Percentiles rank a stretch among this genome's conserved stretches.
phyloP scores from a whole-genome alignment of 2,797 vertebrate genomes.

The Hydrophis major region DNA sequence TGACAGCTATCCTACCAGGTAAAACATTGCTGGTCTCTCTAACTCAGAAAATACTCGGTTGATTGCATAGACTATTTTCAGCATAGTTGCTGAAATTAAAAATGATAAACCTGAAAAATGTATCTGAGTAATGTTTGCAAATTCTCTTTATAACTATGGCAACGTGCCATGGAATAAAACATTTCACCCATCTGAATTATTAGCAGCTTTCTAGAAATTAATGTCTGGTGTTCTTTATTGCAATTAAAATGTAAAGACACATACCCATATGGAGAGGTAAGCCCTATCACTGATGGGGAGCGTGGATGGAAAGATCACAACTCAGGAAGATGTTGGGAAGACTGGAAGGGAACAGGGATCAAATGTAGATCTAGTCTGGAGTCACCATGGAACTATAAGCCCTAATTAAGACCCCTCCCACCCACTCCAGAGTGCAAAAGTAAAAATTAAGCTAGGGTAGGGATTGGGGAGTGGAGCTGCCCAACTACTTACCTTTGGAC shows the following conservation, averaged over 20 bases:
- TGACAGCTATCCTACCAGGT: neutral
- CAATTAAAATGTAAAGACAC: neutral
- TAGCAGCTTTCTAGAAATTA: neutral
- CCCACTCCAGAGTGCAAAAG: no score
- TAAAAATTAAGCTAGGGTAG: no score
- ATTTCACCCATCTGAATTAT: neutral
- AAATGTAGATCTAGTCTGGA: no score
- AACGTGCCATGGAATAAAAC: neutral
- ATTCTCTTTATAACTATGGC: neutral
- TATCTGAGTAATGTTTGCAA: neutral
- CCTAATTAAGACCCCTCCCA: no score
- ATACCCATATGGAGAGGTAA: neutral
- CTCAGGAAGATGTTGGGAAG: neutral
- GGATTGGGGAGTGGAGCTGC: no score
- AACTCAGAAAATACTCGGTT: neutral
- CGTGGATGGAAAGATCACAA: neutral
- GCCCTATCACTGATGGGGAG: neutral
- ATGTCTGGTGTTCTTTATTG: neutral
- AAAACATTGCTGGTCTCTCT: neutral
- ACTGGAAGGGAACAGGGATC: no score
- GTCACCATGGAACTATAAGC: no score
- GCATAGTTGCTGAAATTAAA: neutral
- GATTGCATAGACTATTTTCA: neutral
- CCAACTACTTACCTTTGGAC: no score
- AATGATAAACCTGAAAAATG: neutral